Evolutionary conservation across 2,113 vertebrate genomes (phyloP).

Genomic region (Muntiacus muntjak): DNA sequence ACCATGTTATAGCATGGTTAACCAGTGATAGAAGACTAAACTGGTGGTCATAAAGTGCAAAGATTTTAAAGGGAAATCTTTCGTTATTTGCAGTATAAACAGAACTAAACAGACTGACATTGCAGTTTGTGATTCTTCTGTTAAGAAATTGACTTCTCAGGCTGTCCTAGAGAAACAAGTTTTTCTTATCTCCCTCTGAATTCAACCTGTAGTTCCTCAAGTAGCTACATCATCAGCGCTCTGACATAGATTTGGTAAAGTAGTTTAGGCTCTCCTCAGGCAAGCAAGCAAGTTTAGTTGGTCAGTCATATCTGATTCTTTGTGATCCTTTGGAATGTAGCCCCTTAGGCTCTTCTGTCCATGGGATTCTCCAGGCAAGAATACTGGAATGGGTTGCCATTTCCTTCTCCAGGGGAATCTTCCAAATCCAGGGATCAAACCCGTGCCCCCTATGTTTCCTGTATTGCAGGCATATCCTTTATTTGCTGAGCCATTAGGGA

Average conservation of each 20-base stretch:
- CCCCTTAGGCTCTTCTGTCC: background rate
- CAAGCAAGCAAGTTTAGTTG: background rate
- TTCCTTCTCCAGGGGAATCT: background rate
- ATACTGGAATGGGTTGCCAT: background rate
- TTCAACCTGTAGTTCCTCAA: background rate
- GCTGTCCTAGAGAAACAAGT: background rate
- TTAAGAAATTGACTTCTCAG: background rate
- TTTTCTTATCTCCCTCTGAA: background rate
- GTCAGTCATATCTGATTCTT: background rate
- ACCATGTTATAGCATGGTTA: background rate
- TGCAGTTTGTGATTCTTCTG: background rate
- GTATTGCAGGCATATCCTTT: background rate
- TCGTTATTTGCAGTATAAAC: background rate
- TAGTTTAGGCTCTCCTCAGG: background rate
- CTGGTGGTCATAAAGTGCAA: background rate
- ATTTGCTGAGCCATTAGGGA: background rate
- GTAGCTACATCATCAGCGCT: background rate
- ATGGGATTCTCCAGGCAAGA: background rate
- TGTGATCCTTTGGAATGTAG: background rate
- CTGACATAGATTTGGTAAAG: background rate
- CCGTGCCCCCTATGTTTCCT: rapidly evolving
- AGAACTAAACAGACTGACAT: background rate
- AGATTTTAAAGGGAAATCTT: background rate
- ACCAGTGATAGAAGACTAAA: background rate
- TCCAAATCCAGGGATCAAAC: background rate